Evolutionary conservation across 2,888 invertebrate genomes (phyloP), one percentile per base, ranked within the genome.

Genomic region (Philhelius pedissequus): DNA sequence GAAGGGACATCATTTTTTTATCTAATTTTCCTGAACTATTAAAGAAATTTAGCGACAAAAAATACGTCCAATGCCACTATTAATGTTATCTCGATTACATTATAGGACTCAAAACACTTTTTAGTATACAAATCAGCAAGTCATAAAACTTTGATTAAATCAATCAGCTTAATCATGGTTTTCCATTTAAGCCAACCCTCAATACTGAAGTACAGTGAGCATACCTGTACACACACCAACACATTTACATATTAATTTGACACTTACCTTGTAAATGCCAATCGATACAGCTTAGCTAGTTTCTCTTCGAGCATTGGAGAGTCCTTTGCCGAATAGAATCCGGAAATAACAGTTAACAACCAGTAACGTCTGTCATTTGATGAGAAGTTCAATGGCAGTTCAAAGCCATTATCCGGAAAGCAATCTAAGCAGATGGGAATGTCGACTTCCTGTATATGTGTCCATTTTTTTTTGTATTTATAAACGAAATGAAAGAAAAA

Each of bases 331-430:
- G 86, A 92, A 71, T 91, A 90, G 83, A 91, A 91, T 1, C 92
- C 94, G 64, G 93, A 93, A 87, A 96, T 93, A 70, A 96, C 95
- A 1, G 97, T 97, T 38, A 97, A 90, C 70, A 97, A 92, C 97
- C 97, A 97, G 91, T 96, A 97, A 64, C 96, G 93, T 71, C 94
- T 92, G 89, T 95, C 95, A 13, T 94, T 94, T 22, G 91, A 87
- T 5, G 90, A 90, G 66, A 90, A 89, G 70, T 90, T 91, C 3
- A 89, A 81, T 6, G 91, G 90, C 3, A 89, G 88, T 86, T 89
- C 88, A 45, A 90, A 89, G 13, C 89, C 88, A 73, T 90, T 90
- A 38, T 89, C 89, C 0, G 90, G 88, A 25, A 87, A 88, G 68
- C 91, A 91, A 84, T 91, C 91, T 73, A 90, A 81, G 64, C 90